Percentiles rank a stretch among this genome's conserved stretches.
Conservation (phyloP, 2,113 vertebrate genomes). For the Varanus komodoensis region DNA sequence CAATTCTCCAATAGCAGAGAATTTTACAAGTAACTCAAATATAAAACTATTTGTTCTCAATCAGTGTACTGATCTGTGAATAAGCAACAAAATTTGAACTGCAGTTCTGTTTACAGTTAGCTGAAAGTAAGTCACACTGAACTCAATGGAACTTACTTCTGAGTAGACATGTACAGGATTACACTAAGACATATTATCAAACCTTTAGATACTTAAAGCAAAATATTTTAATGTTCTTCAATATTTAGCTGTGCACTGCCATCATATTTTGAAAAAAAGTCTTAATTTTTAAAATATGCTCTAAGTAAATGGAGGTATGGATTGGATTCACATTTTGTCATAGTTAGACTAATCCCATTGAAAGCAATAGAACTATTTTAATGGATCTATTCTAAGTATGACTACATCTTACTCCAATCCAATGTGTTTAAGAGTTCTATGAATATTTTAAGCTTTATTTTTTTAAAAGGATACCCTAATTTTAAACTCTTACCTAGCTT, state of each 20-base stretch:
- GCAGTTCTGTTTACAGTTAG: no score
- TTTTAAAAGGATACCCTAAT: not conserved
- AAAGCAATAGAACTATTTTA: not conserved
- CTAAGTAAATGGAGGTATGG: not conserved
- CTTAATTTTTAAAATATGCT: not conserved
- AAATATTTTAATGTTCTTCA: no score
- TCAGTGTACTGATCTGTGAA: not conserved
- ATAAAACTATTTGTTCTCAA: not conserved
- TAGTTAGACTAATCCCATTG: not conserved
- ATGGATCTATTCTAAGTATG: not conserved
- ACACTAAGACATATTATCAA: not conserved
- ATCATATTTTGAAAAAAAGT: no score
- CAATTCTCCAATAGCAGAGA: constrained; percentile 31
- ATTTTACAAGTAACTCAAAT: not conserved
- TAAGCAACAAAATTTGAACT: not conserved
- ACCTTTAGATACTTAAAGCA: not conserved
- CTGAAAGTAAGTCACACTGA: no score
- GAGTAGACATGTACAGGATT: no score
- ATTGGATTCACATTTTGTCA: not conserved
- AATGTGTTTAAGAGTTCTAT: not conserved
- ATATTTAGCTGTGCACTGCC: no score
- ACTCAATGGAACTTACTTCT: no score
- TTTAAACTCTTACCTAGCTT: not conserved
- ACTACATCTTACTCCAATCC: not conserved
- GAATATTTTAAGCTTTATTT: not conserved